phyloP scores from a whole-genome alignment of 2,113 vertebrate species.

The Orcinus orca region DNA sequence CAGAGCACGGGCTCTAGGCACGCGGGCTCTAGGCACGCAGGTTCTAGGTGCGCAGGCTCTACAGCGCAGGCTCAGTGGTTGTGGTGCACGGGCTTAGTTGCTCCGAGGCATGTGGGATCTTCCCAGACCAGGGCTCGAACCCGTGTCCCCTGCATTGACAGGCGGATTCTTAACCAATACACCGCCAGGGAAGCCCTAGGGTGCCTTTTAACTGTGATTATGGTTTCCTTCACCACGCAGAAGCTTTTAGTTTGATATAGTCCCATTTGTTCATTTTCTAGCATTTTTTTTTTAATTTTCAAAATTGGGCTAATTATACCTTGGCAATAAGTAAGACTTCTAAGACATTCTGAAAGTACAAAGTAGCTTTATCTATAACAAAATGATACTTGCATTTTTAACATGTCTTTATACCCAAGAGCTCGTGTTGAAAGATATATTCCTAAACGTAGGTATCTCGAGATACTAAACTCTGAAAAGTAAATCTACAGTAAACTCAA shows the following conservation, averaged over 20 bases:
- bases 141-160: no score
- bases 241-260: background rate
- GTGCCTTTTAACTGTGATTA: background rate
- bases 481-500: background rate
- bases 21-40: no score
- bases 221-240: background rate
- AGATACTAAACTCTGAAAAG: background rate
- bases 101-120: no score
- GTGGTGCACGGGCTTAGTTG: no score
- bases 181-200: no score
- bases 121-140: no score
- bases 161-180: no score
- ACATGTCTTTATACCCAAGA: background rate
- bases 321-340: background rate
- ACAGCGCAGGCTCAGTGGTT: no score
- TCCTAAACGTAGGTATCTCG: background rate
- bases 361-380: background rate
- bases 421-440: background rate
- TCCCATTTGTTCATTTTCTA: background rate
- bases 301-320: background rate
- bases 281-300: background rate
- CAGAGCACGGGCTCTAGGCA: no score
- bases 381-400: background rate
- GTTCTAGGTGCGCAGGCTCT: no score
- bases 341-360: constrained; percentile 20